Evolutionary conservation across 2,888 invertebrate species (phyloP).

Genomic region (Bembecia ichneumoniformis): DNA sequence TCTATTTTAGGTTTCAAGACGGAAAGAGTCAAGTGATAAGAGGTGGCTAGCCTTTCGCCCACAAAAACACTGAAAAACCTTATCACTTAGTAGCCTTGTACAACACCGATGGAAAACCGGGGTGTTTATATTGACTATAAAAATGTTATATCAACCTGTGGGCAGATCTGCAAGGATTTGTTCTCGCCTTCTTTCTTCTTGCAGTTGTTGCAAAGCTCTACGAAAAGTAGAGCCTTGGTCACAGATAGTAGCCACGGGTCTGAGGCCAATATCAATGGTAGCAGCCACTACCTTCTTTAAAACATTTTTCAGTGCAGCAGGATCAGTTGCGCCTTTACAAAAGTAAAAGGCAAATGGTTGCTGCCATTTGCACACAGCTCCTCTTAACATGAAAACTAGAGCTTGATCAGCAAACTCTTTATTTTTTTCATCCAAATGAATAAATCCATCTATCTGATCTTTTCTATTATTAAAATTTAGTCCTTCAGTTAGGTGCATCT

Average conservation of each 20-base stretch:
- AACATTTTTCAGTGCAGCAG: constrained; percentile 3
- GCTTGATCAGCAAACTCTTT: constrained; percentile 8
- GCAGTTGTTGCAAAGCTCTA: not conserved
- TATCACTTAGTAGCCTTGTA: no score
- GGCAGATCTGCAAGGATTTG: not conserved
- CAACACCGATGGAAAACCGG: no score
- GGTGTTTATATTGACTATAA: not conserved
- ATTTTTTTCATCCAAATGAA: constrained; percentile 4
- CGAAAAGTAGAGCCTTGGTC: not conserved
- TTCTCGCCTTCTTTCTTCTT: not conserved
- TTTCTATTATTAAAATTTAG: not conserved
- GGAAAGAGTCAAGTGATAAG: no score
- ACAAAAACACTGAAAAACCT: no score
- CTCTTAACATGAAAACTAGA: constrained; percentile 9
- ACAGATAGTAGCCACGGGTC: constrained; percentile 2
- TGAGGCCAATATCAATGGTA: constrained; percentile 2
- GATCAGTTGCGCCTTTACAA: constrained; percentile 5
- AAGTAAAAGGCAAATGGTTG: constrained; percentile 11
- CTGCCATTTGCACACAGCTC: constrained; percentile 7
- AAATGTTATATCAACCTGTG: not conserved
- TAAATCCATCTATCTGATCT: constrained; percentile 2
- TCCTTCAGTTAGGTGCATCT: not conserved
- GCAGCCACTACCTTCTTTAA: constrained; percentile 3
- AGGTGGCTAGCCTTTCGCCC: no score
- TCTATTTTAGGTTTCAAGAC: no score